Conservation (phyloP, 2,113 vertebrate genomes). For the Phylloscopus whistleri region DNA sequence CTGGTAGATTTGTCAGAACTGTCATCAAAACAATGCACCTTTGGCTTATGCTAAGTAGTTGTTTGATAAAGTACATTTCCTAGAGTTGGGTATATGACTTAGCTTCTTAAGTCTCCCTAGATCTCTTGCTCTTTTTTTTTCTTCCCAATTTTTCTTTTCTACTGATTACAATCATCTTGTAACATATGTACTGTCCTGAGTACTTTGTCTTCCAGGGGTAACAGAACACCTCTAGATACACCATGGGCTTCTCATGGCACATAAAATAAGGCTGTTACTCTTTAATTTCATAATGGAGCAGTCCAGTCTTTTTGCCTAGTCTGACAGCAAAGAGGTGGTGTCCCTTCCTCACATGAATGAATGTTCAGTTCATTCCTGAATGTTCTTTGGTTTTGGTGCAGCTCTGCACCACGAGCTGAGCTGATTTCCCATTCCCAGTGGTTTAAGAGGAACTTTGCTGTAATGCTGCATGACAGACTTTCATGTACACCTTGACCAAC, state of each 20-base stretch:
- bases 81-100: not conserved
- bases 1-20: not conserved
- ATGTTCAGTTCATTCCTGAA: not conserved
- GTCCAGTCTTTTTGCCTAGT: not conserved
- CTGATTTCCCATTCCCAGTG: not conserved
- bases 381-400: not conserved
- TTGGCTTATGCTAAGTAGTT: not conserved
- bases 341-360: not conserved
- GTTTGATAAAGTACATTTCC: not conserved
- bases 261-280: not conserved
- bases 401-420: not conserved
- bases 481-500: not conserved
- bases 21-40: not conserved
- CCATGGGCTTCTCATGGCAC: not conserved
- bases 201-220: not conserved
- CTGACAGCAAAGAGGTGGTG: not conserved
- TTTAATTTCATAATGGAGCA: not conserved
- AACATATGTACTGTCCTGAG: not conserved
- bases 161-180: not conserved
- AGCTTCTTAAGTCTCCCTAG: not conserved
- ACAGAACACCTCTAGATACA: not conserved
- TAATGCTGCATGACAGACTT: not conserved
- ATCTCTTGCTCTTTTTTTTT: rapidly evolving
- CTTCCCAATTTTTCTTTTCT: not conserved
- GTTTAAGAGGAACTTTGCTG: not conserved